phyloP scores from a whole-genome alignment of 2,888 invertebrate species.

The Brachylomia viminalis region DNA sequence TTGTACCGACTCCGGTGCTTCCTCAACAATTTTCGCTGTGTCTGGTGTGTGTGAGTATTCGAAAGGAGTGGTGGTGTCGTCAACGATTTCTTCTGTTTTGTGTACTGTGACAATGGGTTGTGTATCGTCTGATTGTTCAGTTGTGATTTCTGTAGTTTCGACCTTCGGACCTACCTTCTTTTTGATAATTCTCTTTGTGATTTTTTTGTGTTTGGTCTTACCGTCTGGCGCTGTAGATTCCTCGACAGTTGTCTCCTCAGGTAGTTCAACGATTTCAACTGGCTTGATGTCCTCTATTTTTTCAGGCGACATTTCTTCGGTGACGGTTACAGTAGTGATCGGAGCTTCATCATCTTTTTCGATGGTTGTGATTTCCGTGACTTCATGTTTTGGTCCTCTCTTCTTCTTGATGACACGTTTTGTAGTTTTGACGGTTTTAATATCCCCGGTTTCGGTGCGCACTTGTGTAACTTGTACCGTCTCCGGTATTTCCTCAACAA shows the following conservation, averaged over 20 bases:
- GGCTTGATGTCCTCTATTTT: slow-evolving; percentile 22
- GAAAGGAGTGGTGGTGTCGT: slow-evolving; percentile 22
- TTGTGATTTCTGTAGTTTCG: background rate
- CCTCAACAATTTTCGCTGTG: background rate
- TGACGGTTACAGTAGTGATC: slow-evolving; percentile 9
- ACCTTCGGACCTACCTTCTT: background rate
- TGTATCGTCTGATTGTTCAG: background rate
- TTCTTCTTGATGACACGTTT: slow-evolving; percentile 69
- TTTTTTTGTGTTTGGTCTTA: background rate
- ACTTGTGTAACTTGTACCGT: slow-evolving; percentile 21
- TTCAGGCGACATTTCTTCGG: slow-evolving; percentile 14
- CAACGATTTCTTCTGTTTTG: background rate
- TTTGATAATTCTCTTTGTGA: no score
- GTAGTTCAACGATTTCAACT: slow-evolving; percentile 70
- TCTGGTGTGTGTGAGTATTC: background rate
- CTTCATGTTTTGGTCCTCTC: slow-evolving; percentile 16
- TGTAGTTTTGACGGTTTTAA: slow-evolving; percentile 21
- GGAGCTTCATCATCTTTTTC: slow-evolving; percentile 34
- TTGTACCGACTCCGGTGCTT: slow-evolving; percentile 2
- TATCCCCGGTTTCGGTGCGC: background rate
- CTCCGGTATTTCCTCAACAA: background rate
- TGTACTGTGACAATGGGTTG: background rate
- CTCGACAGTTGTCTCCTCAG: slow-evolving; percentile 59
- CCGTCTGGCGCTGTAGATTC: background rate
- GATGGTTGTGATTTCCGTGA: slow-evolving; percentile 24